Base-by-base conservation (phyloP, 1,140 invertebrate genomes). In the Drosophila navojoa region DNA sequence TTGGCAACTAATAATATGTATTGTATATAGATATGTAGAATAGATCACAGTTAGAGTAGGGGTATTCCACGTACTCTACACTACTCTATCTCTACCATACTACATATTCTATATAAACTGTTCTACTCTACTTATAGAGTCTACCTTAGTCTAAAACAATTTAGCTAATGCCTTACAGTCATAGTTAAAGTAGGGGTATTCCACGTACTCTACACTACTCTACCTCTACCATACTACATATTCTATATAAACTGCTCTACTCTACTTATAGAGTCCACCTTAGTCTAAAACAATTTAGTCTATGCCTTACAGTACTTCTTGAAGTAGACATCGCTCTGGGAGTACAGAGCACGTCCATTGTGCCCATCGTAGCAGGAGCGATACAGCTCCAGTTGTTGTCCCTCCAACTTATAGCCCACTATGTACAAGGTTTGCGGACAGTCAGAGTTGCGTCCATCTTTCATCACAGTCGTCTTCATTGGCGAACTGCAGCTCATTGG, bases 231-330 rank as follows among this genome's bases (percentile, higher is more conserved):
- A n/a, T n/a, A n/a, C 32, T 35, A 35, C 7, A 35, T 9, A 35
- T 10, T 35, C 32, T 35, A 9, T 7, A 35, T 35, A 1, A 22
- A 22, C 19, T 22, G 3, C 19, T 22, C 19, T 22, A 22, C 19
- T 22, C 19, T 22, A 22, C 19, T 22, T 22, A 22, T 22, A 2
- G 19, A 22, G 19, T 22, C 3, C 3, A 22, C 3, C 19, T 22
- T 22, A 22, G 0, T 22, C 1, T 22, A 22, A 29, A 29, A 29
- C 27, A 29, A 29, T 29, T 32, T 38, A 38, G 4, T 4, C 0
- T 13, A 59, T 3, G 2, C 22, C 82, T 81, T 40, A 87, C 82
- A 89, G 15, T 55, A 89, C 1, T 38, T 40, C 44, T 90, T 90
- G 19, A 16, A 55, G 29, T 81, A 90, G 16, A 90, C 76, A 49